These are phyloP conservation scores for Caenorhabditis brenneri DNA, from an alignment of 1,140 invertebrate genomes.

Conservation along the genomic window DNA sequence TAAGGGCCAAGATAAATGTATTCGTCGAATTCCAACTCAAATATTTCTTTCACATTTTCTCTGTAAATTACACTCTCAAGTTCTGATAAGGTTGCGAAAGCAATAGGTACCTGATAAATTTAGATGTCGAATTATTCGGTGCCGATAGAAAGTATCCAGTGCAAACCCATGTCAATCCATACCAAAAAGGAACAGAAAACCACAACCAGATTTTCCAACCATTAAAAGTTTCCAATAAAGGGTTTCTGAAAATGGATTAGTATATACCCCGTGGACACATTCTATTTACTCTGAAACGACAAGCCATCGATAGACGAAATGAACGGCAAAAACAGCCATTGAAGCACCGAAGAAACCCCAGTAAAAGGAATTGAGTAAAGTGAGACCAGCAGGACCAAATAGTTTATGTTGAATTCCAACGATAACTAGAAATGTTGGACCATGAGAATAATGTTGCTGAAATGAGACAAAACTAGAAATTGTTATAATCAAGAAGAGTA, in stretches of 20 bases:
- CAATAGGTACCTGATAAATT: background rate
- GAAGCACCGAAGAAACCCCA: background rate
- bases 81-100: background rate
- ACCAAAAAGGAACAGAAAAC: slow-evolving; percentile 9
- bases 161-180: background rate
- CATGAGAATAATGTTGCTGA: slow-evolving; percentile 6
- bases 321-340: background rate
- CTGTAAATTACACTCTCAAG: background rate
- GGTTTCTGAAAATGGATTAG: no score
- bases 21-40: background rate
- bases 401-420: background rate
- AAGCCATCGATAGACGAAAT: background rate
- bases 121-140: background rate
- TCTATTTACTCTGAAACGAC: background rate
- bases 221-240: background rate
- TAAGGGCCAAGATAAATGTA: background rate
- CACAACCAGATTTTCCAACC: background rate
- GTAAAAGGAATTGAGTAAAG: background rate
- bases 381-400: background rate
- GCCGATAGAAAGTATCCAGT: background rate
- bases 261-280: no score
- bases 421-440: background rate
- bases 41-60: background rate
- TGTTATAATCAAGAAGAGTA: background rate
- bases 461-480: background rate